These are phyloP conservation scores for Sinosuthora webbiana DNA, from an alignment of 2,113 vertebrate genomes.

Conservation along the genomic window DNA sequence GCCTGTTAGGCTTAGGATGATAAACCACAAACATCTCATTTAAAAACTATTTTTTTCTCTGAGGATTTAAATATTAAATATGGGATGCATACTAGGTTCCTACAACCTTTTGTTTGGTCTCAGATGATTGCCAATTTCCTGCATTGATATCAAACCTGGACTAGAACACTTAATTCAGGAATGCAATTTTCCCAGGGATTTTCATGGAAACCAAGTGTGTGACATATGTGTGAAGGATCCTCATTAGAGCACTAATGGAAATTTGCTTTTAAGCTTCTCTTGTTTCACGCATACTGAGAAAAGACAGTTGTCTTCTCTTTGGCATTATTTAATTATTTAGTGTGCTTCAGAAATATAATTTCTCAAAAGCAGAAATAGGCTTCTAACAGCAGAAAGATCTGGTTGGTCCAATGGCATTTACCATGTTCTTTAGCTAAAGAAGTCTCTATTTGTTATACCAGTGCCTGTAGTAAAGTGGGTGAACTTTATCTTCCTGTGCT, in stretches of 20 bases:
- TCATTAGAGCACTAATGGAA: rapidly evolving
- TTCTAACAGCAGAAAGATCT: not conserved
- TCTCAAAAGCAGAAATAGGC: not conserved
- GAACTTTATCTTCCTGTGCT: not conserved
- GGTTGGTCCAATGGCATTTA: not conserved
- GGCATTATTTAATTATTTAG: not conserved
- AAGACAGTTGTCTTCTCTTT: not conserved
- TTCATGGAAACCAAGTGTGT: not conserved
- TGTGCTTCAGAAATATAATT: not conserved
- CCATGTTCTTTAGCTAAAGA: not conserved
- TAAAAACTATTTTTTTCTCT: not conserved
- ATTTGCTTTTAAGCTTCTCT: not conserved
- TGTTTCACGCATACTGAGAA: not conserved
- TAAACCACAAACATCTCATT: not conserved
- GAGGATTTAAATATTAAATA: not conserved
- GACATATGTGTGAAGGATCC: not conserved
- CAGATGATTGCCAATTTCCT: not conserved
- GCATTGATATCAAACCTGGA: not conserved
- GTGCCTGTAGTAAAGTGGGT: not conserved
- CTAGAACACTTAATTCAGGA: not conserved
- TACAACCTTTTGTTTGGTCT: not conserved
- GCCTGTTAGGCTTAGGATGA: not conserved
- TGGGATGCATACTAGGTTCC: not conserved
- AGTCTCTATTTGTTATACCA: not conserved
- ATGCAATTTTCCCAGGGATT: not conserved